Conservation (phyloP, 1,140 invertebrate species). For the Orchestia grillus region DNA sequence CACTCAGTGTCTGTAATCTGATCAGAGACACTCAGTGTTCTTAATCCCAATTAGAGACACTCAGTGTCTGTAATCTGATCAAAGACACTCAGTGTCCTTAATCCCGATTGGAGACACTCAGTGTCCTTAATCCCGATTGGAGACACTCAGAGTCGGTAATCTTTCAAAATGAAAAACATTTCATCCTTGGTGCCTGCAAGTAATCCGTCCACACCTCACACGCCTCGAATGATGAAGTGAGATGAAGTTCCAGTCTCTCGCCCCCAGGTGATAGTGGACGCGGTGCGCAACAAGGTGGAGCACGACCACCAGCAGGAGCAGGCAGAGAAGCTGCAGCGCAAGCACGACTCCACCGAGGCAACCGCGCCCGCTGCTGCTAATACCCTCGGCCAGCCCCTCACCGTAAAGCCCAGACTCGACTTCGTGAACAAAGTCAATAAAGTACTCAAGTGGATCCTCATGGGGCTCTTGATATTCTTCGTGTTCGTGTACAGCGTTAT, state of each 20-base stretch:
- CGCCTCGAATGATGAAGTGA: neutral
- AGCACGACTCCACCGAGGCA: neutral
- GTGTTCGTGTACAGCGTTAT: conserved; percentile 50
- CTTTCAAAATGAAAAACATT: too few relatives aligned
- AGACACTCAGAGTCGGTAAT: too few relatives aligned
- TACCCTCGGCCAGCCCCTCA: neutral
- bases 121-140: too few relatives aligned
- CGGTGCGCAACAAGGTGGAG: conserved; percentile 32
- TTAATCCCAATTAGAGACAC: too few relatives aligned
- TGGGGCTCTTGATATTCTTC: conserved; percentile 3
- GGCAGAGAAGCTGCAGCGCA: neutral
- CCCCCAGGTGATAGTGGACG: conserved; percentile 20
- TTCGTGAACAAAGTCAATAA: conserved; percentile 25
- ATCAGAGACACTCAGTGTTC: too few relatives aligned
- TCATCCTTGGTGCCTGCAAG: too few relatives aligned
- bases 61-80: too few relatives aligned
- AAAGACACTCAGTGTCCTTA: too few relatives aligned
- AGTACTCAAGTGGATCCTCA: neutral
- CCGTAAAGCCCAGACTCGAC: neutral
- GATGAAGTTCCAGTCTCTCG: neutral
- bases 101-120: too few relatives aligned
- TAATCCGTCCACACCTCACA: neutral
- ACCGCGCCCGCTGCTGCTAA: neutral
- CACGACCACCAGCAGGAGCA: neutral
- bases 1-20: too few relatives aligned